A percentile compares a stretch with the other conserved stretches of the same genome.
These are phyloP conservation scores for Mola mola DNA, from an alignment of 2,113 vertebrate genomes.

Conservation along the genomic window DNA sequence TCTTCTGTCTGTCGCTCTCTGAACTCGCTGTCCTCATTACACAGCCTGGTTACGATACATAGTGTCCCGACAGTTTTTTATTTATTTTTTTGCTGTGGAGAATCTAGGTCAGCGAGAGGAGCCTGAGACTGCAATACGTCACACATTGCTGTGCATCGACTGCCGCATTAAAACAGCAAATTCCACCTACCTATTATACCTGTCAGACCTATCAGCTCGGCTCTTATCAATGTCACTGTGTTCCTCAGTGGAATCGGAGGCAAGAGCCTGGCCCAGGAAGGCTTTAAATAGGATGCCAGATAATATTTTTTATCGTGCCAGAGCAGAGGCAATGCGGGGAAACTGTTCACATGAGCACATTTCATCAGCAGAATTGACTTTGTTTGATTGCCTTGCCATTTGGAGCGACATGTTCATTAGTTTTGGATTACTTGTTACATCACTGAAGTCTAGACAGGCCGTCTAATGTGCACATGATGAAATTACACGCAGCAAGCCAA, in stretches of 20 bases:
- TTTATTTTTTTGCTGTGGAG: conserved; percentile 43
- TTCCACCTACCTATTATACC: not conserved
- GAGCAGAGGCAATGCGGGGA: conserved; percentile 2
- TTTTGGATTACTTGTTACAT: conserved; percentile 37
- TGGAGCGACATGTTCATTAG: conserved; percentile 2
- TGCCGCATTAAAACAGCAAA: not conserved
- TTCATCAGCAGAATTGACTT: conserved; percentile 18
- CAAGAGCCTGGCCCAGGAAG: not conserved
- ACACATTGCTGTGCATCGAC: too few species aligned
- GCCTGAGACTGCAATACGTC: conserved; percentile 28
- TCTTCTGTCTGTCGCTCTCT: conserved; percentile 28
- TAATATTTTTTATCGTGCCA: not conserved
- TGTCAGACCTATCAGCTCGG: too few species aligned
- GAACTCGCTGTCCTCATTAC: conserved; percentile 66
- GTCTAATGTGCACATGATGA: conserved; percentile 8
- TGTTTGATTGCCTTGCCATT: conserved; percentile 7
- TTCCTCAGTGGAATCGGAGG: not conserved
- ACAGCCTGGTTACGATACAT: conserved; percentile 64
- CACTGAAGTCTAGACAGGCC: conserved; percentile 21
- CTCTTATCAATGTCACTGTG: not conserved
- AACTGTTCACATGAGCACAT: conserved; percentile 19
- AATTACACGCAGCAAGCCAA: not conserved
- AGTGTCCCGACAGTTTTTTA: conserved; percentile 47
- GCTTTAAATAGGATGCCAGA: conserved; percentile 10
- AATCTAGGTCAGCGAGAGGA: conserved; percentile 68